Base-by-base conservation (phyloP, 2,888 invertebrate genomes). In the Brenthis daphne region DNA sequence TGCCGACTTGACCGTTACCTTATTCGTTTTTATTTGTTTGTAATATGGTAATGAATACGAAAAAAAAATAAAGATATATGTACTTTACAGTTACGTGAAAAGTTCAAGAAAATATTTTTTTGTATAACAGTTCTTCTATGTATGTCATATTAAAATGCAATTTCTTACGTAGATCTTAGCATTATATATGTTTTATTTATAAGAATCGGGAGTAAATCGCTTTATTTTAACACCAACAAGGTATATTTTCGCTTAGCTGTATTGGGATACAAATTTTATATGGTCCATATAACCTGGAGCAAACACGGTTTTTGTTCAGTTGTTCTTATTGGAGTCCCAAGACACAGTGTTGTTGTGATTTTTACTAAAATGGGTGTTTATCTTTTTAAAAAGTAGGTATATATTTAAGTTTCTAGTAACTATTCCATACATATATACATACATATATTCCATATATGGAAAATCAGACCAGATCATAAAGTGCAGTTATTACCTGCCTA, bases 141-240 rank as follows among this genome's bases (percentile, higher is more conserved):
- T 71, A 65, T 73, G 77, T 73, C 78, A 75, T 81, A 82, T 90
- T 88, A 83, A 87, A 86, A 89, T 90, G 86, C 89, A 86, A 84
- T 86, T 80, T 82, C 82, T 85, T 86, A 81, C 85, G 86, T 85
- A 77, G 79, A 76, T 75, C 77, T 79, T 73, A 73, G 75, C 88
- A 87, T 88, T 88, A 89, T 77, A 76, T 68, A 90, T 90, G 84
- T 87, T 83, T 89, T 81, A 90, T 90, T 87, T 86, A 90, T 90
- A 80, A 80, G 72, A 69, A 74, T 71, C 75, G 69, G 73, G 74
- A 73, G 37, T 43, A 69, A 70, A 54, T 5, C 43, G 68, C 72
- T 80, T 82, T 87, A 80, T 79, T 70, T 55, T 68, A 64, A 57
- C 65, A 55, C 68, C n/a, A 68, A 80, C 84, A 88, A 82, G 82